A percentile compares a stretch with the other conserved stretches of the same genome.
phyloP scores from a whole-genome alignment of 2,888 invertebrate genomes.

The Andrena praecox region DNA sequence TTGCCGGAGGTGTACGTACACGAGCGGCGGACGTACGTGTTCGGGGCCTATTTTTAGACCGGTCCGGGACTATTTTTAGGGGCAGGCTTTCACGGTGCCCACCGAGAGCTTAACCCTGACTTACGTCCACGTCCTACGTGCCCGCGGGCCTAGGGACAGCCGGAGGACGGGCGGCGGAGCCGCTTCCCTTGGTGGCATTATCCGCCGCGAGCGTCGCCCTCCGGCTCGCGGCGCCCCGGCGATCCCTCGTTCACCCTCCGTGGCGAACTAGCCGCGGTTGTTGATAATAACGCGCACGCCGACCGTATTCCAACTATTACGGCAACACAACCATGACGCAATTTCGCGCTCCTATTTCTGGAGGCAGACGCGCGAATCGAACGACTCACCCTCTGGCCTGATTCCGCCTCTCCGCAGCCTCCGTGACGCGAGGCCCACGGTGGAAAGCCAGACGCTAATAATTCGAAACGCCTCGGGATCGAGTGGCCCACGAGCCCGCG shows the following conservation, averaged over 20 bases:
- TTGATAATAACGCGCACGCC: constrained; percentile 35
- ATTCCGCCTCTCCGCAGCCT: constrained; percentile 51
- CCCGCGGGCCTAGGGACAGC: constrained; percentile 58
- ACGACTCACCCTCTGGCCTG: constrained; percentile 67
- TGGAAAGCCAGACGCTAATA: neutral
- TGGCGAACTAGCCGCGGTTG: neutral
- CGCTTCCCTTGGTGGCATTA: constrained; percentile 1
- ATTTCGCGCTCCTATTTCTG: constrained; percentile 77
- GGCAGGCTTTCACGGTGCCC: constrained; percentile 79
- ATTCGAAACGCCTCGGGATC: constrained; percentile 6
- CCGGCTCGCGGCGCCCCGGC: neutral
- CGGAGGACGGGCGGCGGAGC: neutral
- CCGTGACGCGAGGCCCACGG: constrained; percentile 23
- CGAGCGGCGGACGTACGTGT: constrained; percentile 51
- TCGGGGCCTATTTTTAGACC: constrained; percentile 82
- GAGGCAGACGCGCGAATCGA: constrained; percentile 67
- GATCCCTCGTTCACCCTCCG: neutral
- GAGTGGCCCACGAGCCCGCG: neutral
- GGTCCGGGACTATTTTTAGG: constrained; percentile 84
- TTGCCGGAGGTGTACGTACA: constrained; percentile 44
- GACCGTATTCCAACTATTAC: constrained; percentile 54
- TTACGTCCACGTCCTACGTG: constrained; percentile 77
- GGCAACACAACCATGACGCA: constrained; percentile 69
- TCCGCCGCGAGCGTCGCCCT: neutral
- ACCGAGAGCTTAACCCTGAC: constrained; percentile 84